Evolutionary conservation across 2,888 invertebrate species (phyloP).

Genomic region (Rhopalosiphum nymphaeae): DNA sequence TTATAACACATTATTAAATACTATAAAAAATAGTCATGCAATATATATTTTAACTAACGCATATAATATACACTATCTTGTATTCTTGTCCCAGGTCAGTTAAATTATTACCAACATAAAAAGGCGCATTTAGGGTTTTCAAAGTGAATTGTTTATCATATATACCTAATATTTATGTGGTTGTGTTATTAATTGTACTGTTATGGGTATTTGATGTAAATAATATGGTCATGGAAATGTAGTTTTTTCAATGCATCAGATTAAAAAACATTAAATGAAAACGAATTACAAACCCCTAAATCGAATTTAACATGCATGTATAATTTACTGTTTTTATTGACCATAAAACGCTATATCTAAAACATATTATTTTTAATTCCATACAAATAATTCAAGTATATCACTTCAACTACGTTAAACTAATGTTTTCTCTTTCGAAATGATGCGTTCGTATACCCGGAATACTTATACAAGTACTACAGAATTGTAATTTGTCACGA

Average conservation of each 20-base stretch:
- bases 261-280: slow-evolving; percentile 25
- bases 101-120: slow-evolving; percentile 15
- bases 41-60: not conserved
- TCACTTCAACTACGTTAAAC: not conserved
- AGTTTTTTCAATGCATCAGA: not conserved
- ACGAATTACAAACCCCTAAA: not conserved
- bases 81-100: slow-evolving; percentile 3
- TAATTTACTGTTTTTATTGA: not conserved
- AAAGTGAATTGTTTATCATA: not conserved
- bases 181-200: not conserved
- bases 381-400: slow-evolving; percentile 20
- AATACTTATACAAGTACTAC: not conserved
- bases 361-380: not conserved
- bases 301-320: not conserved
- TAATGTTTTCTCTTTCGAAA: slow-evolving; percentile 28
- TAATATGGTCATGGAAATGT: slow-evolving; percentile 8
- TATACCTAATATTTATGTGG: not conserved
- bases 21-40: not conserved
- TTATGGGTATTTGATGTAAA: slow-evolving; percentile 29
- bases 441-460: not conserved
- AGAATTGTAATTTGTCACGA: not conserved
- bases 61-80: slow-evolving; percentile 12
- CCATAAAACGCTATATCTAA: slow-evolving; percentile 7
- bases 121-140: not conserved
- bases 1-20: not conserved